Evolutionary conservation across 2,113 vertebrate genomes (phyloP).

Genomic region (Osmerus mordax): DNA sequence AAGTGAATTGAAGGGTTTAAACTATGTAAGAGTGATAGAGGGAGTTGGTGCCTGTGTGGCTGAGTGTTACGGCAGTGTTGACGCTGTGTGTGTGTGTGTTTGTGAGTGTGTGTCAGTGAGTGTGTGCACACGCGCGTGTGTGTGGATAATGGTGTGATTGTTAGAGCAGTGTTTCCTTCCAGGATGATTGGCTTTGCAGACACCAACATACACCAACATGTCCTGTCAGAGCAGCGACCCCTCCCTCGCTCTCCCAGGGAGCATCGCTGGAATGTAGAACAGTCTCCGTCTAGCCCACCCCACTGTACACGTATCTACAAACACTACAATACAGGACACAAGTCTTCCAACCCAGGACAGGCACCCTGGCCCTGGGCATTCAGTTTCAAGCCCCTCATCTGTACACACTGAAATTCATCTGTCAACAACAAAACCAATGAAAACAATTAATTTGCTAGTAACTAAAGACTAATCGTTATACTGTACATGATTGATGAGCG

Average conservation of each 20-base stretch:
- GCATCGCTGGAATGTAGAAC: background rate
- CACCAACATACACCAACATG: conserved; percentile 43
- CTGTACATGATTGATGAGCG: too few species aligned
- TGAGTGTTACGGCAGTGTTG: background rate
- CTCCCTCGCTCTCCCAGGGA: background rate
- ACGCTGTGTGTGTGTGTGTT: background rate
- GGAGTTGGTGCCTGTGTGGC: background rate
- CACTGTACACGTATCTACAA: conserved; percentile 1
- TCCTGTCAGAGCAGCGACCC: conserved; percentile 26
- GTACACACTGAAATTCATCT: too few species aligned
- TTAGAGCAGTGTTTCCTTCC: conserved; percentile 43
- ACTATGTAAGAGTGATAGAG: background rate
- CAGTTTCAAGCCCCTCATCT: too few species aligned
- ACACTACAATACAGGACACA: background rate
- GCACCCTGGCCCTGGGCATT: too few species aligned
- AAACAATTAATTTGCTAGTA: too few species aligned
- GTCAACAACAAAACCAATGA: too few species aligned
- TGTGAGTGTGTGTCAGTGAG: background rate
- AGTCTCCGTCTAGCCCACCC: background rate
- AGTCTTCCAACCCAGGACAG: too few species aligned
- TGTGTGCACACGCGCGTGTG: conserved; percentile 15
- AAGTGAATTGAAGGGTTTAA: background rate
- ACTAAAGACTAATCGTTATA: too few species aligned
- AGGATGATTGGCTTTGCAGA: conserved; percentile 54
- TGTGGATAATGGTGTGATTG: conserved; percentile 21